These are phyloP conservation scores for Anticlea derivata DNA, from an alignment of 2,888 invertebrate genomes.

Conservation along the genomic window DNA sequence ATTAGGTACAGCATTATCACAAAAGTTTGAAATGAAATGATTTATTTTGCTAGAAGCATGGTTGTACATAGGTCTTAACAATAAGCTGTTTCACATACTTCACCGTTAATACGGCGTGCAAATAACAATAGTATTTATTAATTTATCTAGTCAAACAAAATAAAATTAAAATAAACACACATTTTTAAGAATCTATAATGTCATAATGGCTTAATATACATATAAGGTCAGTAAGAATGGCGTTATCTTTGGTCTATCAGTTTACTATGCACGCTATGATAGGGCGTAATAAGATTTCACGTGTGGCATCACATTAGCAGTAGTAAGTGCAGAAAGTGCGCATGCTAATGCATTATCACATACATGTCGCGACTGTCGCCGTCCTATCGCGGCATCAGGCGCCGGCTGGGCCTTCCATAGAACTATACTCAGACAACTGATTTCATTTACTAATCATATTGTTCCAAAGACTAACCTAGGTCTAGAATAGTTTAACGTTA, in stretches of 20 bases:
- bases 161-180: too few relatives aligned
- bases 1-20: constrained; percentile 2
- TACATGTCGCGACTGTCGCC: constrained; percentile 62
- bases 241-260: too few relatives aligned
- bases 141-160: too few relatives aligned
- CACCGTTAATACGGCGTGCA: too few relatives aligned
- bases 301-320: constrained; percentile 42
- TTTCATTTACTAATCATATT: constrained; percentile 29
- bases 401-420: constrained; percentile 46
- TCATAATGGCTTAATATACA: too few relatives aligned
- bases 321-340: constrained; percentile 57
- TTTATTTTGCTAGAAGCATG: too few relatives aligned
- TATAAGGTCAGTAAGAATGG: too few relatives aligned
- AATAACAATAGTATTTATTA: too few relatives aligned
- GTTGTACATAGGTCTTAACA: too few relatives aligned
- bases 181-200: too few relatives aligned
- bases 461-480: background rate
- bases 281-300: constrained; percentile 28
- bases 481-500: background rate
- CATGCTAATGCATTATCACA: constrained; percentile 77
- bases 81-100: too few relatives aligned
- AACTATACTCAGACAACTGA: constrained; percentile 9
- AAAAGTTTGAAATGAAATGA: too few relatives aligned
- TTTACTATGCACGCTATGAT: constrained; percentile 22
- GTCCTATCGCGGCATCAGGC: constrained; percentile 63